Percentiles rank a stretch among this genome's conserved stretches.
Conservation (phyloP, 1,140 invertebrate species). For the Amyelois transitella region DNA sequence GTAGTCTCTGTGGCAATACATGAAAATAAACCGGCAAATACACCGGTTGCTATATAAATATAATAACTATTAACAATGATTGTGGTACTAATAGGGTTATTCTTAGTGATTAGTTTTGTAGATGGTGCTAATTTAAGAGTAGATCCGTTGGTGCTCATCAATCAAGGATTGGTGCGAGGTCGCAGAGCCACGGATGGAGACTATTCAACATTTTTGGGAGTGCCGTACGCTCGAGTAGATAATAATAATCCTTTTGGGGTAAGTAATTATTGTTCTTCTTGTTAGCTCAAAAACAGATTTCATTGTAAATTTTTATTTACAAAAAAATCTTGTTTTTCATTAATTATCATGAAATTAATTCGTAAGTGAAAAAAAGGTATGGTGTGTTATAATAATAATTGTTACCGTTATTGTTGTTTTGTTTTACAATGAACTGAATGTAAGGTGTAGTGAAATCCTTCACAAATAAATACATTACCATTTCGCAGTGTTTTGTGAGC, state of each 20-base stretch:
- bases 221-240: constrained; percentile 56
- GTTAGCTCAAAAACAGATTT: too few species aligned
- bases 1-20: neutral
- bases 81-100: neutral
- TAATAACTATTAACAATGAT: neutral
- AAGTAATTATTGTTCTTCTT: constrained; percentile 23
- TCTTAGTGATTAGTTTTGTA: constrained; percentile 27
- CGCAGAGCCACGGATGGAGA: constrained; percentile 46
- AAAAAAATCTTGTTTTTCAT: too few species aligned
- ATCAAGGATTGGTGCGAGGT: constrained; percentile 56
- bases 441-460: too few species aligned
- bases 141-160: constrained; percentile 55
- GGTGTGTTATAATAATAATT: too few species aligned
- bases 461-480: too few species aligned
- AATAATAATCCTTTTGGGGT: constrained; percentile 56
- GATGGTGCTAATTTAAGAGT: constrained; percentile 38
- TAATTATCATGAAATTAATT: too few species aligned
- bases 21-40: neutral
- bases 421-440: too few species aligned
- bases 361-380: too few species aligned
- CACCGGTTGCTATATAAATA: neutral
- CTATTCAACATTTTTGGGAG: constrained; percentile 53
- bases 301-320: too few species aligned
- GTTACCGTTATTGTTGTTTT: too few species aligned
- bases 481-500: neutral